These are phyloP conservation scores for Noctua pronuba DNA, from an alignment of 2,888 invertebrate species.

Conservation along the genomic window DNA sequence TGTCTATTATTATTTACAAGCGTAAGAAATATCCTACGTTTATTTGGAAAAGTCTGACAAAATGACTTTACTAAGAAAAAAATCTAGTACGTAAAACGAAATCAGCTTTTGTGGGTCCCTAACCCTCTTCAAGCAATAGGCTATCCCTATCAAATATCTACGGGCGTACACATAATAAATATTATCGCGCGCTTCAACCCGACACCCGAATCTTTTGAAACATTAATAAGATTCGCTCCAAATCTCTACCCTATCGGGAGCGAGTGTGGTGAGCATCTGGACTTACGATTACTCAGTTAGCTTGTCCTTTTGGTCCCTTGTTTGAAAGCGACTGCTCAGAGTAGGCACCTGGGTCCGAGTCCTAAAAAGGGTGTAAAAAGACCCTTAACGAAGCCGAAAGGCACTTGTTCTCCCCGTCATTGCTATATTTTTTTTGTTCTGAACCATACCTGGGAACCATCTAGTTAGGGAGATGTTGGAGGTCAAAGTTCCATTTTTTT, in stretches of 20 bases:
- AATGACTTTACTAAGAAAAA: not conserved
- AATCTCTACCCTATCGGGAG: slow-evolving; percentile 35
- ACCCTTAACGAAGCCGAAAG: too few relatives aligned
- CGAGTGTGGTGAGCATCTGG: slow-evolving; percentile 7
- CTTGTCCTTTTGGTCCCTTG: not conserved
- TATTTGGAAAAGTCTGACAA: not conserved
- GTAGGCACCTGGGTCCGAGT: not conserved
- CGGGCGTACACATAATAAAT: slow-evolving; percentile 22
- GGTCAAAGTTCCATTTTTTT: too few relatives aligned
- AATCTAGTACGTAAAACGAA: slow-evolving; percentile 1
- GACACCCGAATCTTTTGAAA: slow-evolving; percentile 28
- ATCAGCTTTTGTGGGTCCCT: not conserved
- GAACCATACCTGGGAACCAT: too few relatives aligned
- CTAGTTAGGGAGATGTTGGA: too few relatives aligned
- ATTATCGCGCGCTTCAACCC: not conserved
- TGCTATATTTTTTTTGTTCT: too few relatives aligned
- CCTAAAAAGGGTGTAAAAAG: too few relatives aligned
- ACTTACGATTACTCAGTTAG: not conserved
- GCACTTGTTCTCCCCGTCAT: too few relatives aligned
- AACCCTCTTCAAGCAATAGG: slow-evolving; percentile 4
- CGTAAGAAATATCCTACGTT: not conserved
- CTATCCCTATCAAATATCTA: slow-evolving; percentile 19
- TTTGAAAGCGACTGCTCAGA: not conserved
- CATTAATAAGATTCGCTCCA: slow-evolving; percentile 26
- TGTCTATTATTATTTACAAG: not conserved